Evolutionary conservation across 2,113 vertebrate species (phyloP).

Genomic region (Capreolus pygargus): DNA sequence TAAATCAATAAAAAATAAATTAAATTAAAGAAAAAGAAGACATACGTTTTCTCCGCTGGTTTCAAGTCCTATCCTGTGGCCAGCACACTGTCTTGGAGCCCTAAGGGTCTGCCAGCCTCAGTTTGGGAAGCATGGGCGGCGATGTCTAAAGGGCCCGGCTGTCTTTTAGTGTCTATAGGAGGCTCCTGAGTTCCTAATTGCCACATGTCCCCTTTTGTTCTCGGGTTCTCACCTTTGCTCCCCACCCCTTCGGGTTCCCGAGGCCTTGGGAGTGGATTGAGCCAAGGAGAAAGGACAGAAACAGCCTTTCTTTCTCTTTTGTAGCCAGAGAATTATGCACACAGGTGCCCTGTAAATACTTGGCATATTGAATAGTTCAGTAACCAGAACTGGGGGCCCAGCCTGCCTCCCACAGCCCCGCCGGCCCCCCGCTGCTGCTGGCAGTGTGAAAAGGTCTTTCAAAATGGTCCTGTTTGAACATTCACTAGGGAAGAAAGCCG

Average conservation of each 20-base stretch:
- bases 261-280: slow-evolving; percentile 2
- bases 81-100: not conserved
- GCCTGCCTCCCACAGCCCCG: not conserved
- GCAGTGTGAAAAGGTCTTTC: slow-evolving; percentile 24
- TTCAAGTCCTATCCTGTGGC: not conserved
- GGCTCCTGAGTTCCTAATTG: slow-evolving; percentile 50
- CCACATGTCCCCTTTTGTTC: slow-evolving; percentile 31
- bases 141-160: not conserved
- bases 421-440: not conserved
- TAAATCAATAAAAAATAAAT: not conserved
- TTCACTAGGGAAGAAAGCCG: slow-evolving; percentile 38
- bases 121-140: slow-evolving; percentile 30
- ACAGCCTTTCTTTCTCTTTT: slow-evolving; percentile 49
- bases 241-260: not conserved
- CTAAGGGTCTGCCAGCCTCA: not conserved
- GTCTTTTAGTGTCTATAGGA: slow-evolving; percentile 13
- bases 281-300: not conserved
- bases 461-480: slow-evolving; percentile 52
- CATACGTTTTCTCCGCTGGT: not conserved
- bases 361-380: slow-evolving; percentile 14
- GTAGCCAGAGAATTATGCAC: not conserved
- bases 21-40: not conserved
- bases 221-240: slow-evolving; percentile 48
- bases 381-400: slow-evolving; percentile 31
- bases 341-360: slow-evolving; percentile 52